A percentile compares a stretch with the other conserved stretches of the same genome.
These are phyloP conservation scores for Gallinago media DNA, from an alignment of 2,113 vertebrate genomes.

Conservation along the genomic window DNA sequence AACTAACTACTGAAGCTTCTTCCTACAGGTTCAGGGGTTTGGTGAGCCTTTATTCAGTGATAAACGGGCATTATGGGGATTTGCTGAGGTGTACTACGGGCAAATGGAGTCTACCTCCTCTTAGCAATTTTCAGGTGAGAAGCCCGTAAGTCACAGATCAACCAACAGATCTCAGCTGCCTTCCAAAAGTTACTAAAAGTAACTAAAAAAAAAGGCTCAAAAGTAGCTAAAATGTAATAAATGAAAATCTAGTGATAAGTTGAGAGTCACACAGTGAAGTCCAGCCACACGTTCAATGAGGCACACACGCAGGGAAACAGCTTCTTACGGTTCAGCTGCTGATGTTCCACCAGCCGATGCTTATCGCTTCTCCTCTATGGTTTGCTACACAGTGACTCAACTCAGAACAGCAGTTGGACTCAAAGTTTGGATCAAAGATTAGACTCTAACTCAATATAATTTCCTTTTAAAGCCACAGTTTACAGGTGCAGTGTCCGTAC, in stretches of 20 bases:
- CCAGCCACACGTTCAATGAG: neutral
- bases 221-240: neutral
- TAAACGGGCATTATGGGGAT: neutral
- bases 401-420: neutral
- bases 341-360: neutral
- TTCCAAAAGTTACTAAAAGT: neutral
- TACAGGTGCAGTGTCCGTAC: neutral
- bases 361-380: constrained; percentile 15
- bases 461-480: neutral
- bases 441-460: neutral
- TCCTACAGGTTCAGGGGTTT: neutral
- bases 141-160: neutral
- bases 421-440: constrained; percentile 2
- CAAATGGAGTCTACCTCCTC: neutral
- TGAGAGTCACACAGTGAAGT: neutral
- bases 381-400: constrained; percentile 32
- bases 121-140: neutral
- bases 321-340: constrained; percentile 14
- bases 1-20: neutral
- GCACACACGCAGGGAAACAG: neutral
- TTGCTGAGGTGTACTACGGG: neutral
- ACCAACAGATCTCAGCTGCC: neutral
- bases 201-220: neutral
- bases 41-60: neutral
- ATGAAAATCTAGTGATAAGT: neutral